These are phyloP conservation scores for Maconellicoccus hirsutus DNA, from an alignment of 1,140 invertebrate species.

Conservation along the genomic window DNA sequence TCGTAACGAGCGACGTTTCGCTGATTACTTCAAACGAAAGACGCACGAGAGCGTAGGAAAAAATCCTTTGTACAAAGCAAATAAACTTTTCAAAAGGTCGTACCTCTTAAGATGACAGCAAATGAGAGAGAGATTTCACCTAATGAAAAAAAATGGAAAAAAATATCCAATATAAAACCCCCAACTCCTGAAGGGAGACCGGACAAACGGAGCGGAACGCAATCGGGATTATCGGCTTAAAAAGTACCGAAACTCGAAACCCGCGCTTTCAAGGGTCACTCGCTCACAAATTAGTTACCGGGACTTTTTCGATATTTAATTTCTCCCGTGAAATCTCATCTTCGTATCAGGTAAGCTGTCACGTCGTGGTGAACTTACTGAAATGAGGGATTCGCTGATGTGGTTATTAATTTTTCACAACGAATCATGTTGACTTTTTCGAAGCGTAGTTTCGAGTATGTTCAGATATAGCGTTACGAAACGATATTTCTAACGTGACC, in stretches of 20 bases:
- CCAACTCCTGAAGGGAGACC: no score
- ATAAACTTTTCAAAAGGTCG: neutral
- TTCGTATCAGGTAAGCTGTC: neutral
- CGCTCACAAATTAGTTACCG: neutral
- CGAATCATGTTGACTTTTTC: no score
- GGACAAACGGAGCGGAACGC: no score
- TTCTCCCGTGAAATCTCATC: neutral
- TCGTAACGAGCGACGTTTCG: no score
- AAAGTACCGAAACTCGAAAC: neutral
- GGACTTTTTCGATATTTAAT: neutral
- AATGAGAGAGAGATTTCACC: neutral
- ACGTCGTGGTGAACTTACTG: conserved; percentile 7
- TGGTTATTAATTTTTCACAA: neutral
- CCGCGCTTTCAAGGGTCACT: neutral
- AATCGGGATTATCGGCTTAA: neutral
- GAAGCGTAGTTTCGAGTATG: no score
- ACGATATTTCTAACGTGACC: no score
- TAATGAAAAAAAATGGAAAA: conserved; percentile 3
- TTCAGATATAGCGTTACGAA: no score
- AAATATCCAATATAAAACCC: neutral
- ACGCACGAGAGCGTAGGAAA: no score
- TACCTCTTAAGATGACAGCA: neutral
- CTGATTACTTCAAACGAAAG: no score
- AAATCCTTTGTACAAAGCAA: no score
- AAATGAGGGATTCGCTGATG: neutral